Evolutionary conservation across 2,888 invertebrate species (phyloP), one percentile per base, ranked within the genome.

Genomic region (Ctena decussata): DNA sequence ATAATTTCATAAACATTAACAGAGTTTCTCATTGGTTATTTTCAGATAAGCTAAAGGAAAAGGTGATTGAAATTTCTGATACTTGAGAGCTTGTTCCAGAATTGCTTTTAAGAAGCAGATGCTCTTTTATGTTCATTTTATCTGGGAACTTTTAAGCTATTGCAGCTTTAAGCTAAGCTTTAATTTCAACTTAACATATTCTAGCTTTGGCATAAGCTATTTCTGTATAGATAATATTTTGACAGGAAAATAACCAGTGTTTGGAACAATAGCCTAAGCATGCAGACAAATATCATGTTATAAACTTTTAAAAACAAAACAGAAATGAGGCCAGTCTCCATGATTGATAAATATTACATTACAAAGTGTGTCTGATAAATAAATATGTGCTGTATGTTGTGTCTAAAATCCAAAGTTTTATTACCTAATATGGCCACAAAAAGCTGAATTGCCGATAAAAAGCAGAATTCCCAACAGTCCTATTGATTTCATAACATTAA

Each of bases 151-250:
- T 65, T 12, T 35, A 65, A 65, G 65, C 65, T 65, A 65, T 18
- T 32, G 65, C 65, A 65, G 65, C 65, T 35, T 32, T n/a, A 65
- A 65, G 65, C 65, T 65, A 65, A 65, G 65, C 65, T 65, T 65
- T 35, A n/a, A 57, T 57, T 57, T 27, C 57, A 57, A 57, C 65
- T 21, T 35, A 65, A 65, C 35, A 65, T 18, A 21, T 1, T 65
- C 35, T 32, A 18, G 65, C 65, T 65, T 65, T 65, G 35, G 65
- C 65, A 65, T 35, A 24, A 35, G 35, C 8, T 65, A 35, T 65
- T 35, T 35, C 65, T 65, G 5, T 32, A 60, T 60, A 65, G n/a
- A 24, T 27, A 27, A n/a, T n/a, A n/a, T n/a, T n/a, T n/a, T n/a
- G n/a, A n/a, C n/a, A n/a, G n/a, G n/a, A n/a, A n/a, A n/a, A n/a